These are phyloP conservation scores for Tragopan temminckii DNA, from an alignment of 2,797 vertebrate species.

Conservation along the genomic window DNA sequence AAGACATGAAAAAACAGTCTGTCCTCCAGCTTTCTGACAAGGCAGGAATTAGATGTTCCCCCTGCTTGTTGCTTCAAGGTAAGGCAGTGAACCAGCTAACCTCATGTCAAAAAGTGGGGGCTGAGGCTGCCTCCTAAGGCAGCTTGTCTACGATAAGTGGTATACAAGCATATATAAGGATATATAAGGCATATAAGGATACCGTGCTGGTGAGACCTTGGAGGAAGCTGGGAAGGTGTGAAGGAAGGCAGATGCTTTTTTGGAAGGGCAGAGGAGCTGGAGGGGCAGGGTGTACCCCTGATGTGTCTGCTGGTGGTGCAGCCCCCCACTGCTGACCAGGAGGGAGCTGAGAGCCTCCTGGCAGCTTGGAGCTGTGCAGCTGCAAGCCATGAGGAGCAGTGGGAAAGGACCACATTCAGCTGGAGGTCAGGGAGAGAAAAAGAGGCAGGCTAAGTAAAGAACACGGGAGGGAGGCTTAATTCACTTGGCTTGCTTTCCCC, in stretches of 20 bases:
- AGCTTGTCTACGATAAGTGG: background rate
- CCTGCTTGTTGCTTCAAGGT: background rate
- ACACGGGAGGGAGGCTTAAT: slow-evolving; percentile 44
- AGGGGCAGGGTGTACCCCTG: background rate
- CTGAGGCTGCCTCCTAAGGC: background rate
- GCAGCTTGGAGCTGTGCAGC: background rate
- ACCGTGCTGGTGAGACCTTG: background rate
- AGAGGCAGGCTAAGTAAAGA: slow-evolving; percentile 12
- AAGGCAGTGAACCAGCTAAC: background rate
- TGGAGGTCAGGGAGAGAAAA: slow-evolving; percentile 38
- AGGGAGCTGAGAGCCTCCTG: background rate
- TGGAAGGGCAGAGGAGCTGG: background rate
- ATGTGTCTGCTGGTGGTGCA: background rate
- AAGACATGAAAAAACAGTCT: background rate
- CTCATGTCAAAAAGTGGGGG: background rate
- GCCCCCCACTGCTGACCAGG: background rate
- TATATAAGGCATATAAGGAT: too few species aligned
- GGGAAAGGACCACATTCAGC: slow-evolving; percentile 33
- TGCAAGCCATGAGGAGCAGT: background rate
- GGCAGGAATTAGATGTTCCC: background rate
- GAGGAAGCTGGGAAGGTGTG: background rate
- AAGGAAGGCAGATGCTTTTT: background rate
- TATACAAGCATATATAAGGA: background rate
- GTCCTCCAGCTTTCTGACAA: background rate
- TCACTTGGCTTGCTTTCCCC: slow-evolving; percentile 33